Evolutionary conservation across 2,888 invertebrate species (phyloP).

Genomic region (Nasonia oneida): DNA sequence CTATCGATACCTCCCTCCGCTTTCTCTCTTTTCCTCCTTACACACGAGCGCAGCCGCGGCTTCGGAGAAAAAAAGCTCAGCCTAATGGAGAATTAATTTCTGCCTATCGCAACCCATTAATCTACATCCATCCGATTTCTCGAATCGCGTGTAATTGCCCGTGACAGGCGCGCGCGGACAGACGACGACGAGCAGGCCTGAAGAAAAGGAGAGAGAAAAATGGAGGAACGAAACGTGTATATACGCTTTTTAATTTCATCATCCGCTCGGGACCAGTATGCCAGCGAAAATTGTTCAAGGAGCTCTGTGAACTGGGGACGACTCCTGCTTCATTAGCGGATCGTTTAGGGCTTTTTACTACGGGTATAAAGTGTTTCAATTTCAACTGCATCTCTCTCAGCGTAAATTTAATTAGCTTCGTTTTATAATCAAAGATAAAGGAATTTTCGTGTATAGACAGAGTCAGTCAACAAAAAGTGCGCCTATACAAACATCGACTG

Average conservation of each 20-base stretch:
- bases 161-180: conserved; percentile 36
- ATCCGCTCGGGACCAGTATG: conserved; percentile 11
- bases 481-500: background rate
- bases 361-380: background rate
- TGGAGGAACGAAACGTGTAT: conserved; percentile 22
- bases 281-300: conserved; percentile 18
- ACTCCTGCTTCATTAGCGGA: background rate
- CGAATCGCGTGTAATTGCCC: conserved; percentile 51
- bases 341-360: background rate
- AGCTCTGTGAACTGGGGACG: background rate
- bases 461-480: background rate
- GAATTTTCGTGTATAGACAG: background rate
- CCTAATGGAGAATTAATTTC: conserved; percentile 51
- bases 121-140: conserved; percentile 56
- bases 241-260: conserved; percentile 43
- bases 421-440: no score
- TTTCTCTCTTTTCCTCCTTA: background rate
- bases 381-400: background rate
- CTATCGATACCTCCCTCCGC: conserved; percentile 12
- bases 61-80: conserved; percentile 20
- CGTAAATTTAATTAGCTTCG: background rate
- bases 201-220: conserved; percentile 25
- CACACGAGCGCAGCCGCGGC: background rate
- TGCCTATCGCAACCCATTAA: conserved; percentile 54
- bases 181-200: background rate